These are phyloP conservation scores for Hozukius guyotensis DNA, from an alignment of 2,797 vertebrate genomes.

Conservation along the genomic window DNA sequence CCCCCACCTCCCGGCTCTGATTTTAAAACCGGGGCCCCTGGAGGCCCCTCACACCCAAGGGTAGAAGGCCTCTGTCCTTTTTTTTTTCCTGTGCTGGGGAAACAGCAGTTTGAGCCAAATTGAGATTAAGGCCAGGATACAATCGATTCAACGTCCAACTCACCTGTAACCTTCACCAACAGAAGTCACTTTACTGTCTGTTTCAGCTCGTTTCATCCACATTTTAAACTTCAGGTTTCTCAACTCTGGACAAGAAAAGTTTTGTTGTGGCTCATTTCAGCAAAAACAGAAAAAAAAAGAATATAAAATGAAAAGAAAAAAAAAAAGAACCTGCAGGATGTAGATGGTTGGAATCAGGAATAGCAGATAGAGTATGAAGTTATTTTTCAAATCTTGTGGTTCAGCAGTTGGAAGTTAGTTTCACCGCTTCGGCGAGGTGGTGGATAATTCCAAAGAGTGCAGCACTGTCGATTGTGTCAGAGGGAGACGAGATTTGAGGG, in stretches of 20 bases:
- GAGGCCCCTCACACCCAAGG: conserved; percentile 47
- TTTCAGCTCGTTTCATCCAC: conserved; percentile 35
- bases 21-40: conserved; percentile 56
- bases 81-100: conserved; percentile 35
- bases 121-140: conserved; percentile 83
- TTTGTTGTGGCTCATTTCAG: conserved; percentile 53
- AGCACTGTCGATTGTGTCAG: conserved; percentile 90
- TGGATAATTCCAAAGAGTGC: conserved; percentile 95
- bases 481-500: conserved; percentile 86
- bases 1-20: conserved; percentile 25
- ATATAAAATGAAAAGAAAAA: neutral
- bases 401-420: conserved; percentile 70
- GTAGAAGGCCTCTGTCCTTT: conserved; percentile 48
- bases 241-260: conserved; percentile 32
- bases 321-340: conserved; percentile 7
- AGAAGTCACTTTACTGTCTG: conserved; percentile 49
- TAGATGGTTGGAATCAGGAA: conserved; percentile 58
- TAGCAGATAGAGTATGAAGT: conserved; percentile 45
- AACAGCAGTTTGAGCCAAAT: conserved; percentile 79
- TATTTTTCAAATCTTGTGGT: conserved; percentile 66
- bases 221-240: conserved; percentile 51
- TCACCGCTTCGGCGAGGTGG: conserved; percentile 82
- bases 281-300: conserved; percentile 24
- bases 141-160: conserved; percentile 66
- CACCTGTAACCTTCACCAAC: conserved; percentile 61